Percentiles rank a stretch among this genome's conserved stretches.
Evolutionary conservation across 1,140 invertebrate genomes (phyloP).

Genomic region (Formica exsecta): DNA sequence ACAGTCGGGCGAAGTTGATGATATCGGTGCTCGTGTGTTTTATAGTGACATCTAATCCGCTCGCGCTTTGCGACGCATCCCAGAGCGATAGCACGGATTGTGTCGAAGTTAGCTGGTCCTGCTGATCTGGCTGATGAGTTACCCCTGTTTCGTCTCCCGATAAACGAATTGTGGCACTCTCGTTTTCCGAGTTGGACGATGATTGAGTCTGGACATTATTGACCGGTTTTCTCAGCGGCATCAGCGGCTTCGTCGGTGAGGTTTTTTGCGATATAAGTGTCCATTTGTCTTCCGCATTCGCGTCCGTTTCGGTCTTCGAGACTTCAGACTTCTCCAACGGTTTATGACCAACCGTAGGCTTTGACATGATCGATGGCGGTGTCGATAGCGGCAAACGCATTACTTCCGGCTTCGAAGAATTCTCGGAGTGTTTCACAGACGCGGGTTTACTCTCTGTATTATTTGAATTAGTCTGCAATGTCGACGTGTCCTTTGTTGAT

Average conservation of each 20-base stretch:
- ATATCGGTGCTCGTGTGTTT: conserved; percentile 90
- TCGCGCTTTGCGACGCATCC: conserved; percentile 76
- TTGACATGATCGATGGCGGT: not conserved
- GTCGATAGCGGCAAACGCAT: not conserved
- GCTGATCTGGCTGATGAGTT: conserved; percentile 39
- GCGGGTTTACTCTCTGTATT: conserved; percentile 23
- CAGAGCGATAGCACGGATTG: conserved; percentile 70
- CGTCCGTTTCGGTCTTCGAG: conserved; percentile 29
- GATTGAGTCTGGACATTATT: not conserved
- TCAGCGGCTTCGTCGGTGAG: conserved; percentile 65
- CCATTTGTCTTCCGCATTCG: conserved; percentile 76
- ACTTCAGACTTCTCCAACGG: conserved; percentile 32
- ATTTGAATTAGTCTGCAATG: not conserved
- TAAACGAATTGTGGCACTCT: not conserved
- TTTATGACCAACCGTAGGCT: not conserved
- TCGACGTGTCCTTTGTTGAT: not conserved
- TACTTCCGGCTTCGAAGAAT: conserved; percentile 2
- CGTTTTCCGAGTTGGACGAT: not conserved
- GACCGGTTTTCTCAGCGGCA: conserved; percentile 27
- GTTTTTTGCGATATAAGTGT: conserved; percentile 79
- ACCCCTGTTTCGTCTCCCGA: not conserved
- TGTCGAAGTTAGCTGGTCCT: conserved; percentile 9
- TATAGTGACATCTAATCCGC: conserved; percentile 91
- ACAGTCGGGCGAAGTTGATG: conserved; percentile 90
- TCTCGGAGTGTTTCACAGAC: conserved; percentile 46